Percentiles rank a stretch among this genome's conserved stretches.
These are phyloP conservation scores for Carterocephalus palaemon DNA, from an alignment of 2,888 invertebrate species.

Conservation along the genomic window DNA sequence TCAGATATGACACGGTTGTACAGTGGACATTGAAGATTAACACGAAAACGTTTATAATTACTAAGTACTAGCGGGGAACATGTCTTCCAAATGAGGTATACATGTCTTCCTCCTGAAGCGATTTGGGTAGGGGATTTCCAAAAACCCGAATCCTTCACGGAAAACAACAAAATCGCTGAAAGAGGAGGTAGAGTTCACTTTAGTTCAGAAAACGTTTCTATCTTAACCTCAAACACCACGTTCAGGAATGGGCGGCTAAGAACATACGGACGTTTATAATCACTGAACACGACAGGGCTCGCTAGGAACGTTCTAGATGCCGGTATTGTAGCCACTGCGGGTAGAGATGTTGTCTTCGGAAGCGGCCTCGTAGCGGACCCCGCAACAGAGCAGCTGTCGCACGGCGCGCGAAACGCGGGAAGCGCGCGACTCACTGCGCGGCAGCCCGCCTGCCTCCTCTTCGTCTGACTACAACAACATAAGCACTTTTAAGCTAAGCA, in stretches of 20 bases:
- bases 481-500: slow-evolving; percentile 32
- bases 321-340: slow-evolving; percentile 35
- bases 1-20: too few relatives aligned
- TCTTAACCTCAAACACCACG: slow-evolving; percentile 24
- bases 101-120: too few relatives aligned
- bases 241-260: slow-evolving; percentile 51
- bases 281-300: slow-evolving; percentile 14
- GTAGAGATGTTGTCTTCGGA: slow-evolving; percentile 57
- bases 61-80: too few relatives aligned
- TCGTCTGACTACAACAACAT: slow-evolving; percentile 63
- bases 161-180: too few relatives aligned
- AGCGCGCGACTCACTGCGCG: slow-evolving; percentile 58
- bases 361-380: slow-evolving; percentile 52
- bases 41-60: neutral
- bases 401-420: slow-evolving; percentile 60
- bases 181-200: too few relatives aligned
- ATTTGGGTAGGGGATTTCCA: too few relatives aligned
- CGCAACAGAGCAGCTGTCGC: slow-evolving; percentile 68
- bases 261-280: slow-evolving; percentile 35
- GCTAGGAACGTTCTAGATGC: slow-evolving; percentile 40
- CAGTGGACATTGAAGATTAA: too few relatives aligned
- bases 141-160: too few relatives aligned
- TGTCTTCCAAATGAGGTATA: too few relatives aligned
- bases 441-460: slow-evolving; percentile 70
- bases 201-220: too few relatives aligned